Evolutionary conservation across 1,140 invertebrate genomes (phyloP), one percentile per base, ranked within the genome.

Genomic region (Drosophila carrolli): DNA sequence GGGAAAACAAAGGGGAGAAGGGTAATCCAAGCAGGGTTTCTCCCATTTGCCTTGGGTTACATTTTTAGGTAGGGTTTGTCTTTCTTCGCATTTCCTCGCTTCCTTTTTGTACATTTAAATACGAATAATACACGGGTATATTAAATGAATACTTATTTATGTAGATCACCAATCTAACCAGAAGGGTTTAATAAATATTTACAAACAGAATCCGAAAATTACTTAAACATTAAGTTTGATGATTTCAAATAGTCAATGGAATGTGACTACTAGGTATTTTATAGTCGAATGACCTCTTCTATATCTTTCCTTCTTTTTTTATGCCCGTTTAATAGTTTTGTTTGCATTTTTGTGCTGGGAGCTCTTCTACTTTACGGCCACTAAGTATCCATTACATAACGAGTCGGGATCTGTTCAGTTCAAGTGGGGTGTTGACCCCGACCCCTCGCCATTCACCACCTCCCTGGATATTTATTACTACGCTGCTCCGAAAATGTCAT

Each of bases 341-440:
- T 78, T 78, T 77, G 74, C 74, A 78, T 78, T 78, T 78, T 71
- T 77, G 74, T 62, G 75, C 67, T 68, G 38, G 47, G n/a, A 68
- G 60, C 47, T 51, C 68, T 51, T 32, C 74, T 62, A 40, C 65
- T 68, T 56, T 58, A 77, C 74, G 55, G 62, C 53, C 65, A 54
- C 63, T 68, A 77, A 77, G 75, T 77, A 77, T 77, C 75, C 74
- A 77, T 77, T 77, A 77, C 74, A 77, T 77, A 77, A 77, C 73
- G 74, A 77, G 75, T 27, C 35, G 50, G 51, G 63, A 47, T 41
- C 63, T 50, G 65, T 35, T 66, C 37, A 6, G 73, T 58, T 63
- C 35, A 77, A 77, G 74, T 56, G 65, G 56, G 50, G 14, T 13
- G 55, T 29, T 14, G 72, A 59, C 61, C 48, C 13, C 23, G 5